Percentiles rank a stretch among this genome's conserved stretches.
Conservation (phyloP, 2,888 invertebrate species). For the Tetrapedia diversipes region DNA sequence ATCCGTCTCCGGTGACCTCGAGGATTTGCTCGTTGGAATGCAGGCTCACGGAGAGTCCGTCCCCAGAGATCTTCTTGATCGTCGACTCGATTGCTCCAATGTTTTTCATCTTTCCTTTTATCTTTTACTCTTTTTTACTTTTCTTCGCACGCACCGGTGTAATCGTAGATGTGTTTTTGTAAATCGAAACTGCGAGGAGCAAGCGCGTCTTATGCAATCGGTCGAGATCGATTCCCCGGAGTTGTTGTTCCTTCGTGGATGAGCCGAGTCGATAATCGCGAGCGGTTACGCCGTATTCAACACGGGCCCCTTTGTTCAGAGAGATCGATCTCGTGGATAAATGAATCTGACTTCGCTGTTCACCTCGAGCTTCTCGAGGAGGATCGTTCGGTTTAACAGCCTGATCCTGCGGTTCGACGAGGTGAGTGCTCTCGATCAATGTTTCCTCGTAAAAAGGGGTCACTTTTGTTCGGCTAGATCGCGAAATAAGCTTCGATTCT, state of each 20-base stretch:
- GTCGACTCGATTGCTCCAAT: conserved; percentile 8
- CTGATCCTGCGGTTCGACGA: conserved; percentile 6
- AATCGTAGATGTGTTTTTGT: conserved; percentile 16
- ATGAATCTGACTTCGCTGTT: background rate
- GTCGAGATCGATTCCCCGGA: conserved; percentile 11
- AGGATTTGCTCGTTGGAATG: conserved; percentile 70
- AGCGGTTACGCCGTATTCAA: background rate
- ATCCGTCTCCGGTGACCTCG: conserved; percentile 76
- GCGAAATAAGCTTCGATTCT: background rate
- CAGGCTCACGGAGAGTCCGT: conserved; percentile 72
- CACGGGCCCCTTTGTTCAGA: background rate
- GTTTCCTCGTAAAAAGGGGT: too few relatives aligned
- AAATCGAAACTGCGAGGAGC: conserved; percentile 10
- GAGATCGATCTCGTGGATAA: background rate
- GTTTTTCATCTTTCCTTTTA: background rate
- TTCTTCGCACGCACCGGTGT: background rate
- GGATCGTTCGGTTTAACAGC: conserved; percentile 5
- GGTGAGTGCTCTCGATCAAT: background rate
- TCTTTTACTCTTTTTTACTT: background rate
- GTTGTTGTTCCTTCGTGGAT: conserved; percentile 2
- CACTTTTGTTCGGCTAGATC: background rate
- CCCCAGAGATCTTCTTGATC: conserved; percentile 66
- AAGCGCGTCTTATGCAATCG: conserved; percentile 9
- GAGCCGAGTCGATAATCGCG: conserved; percentile 3
- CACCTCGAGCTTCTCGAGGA: background rate